Percentiles rank a stretch among this genome's conserved stretches.
phyloP scores from a whole-genome alignment of 2,797 vertebrate species.

The Dendrocincla fuliginosa region DNA sequence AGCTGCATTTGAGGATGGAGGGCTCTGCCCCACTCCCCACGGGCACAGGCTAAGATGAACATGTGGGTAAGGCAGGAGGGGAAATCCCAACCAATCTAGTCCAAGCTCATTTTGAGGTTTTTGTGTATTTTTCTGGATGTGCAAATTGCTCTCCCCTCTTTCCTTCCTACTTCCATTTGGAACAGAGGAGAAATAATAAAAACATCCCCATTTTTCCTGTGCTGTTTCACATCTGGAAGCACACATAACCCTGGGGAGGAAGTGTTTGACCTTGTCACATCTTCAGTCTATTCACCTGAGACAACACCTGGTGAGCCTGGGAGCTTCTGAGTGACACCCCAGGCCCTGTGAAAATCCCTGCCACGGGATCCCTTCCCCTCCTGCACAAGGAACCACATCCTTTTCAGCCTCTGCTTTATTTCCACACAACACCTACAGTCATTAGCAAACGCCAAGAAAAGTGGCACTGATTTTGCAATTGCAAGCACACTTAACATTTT shows the following conservation, averaged over 20 bases:
- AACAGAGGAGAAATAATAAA: neutral
- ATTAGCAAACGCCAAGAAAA: neutral
- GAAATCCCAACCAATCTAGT: neutral
- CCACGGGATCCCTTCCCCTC: neutral
- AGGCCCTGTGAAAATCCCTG: neutral
- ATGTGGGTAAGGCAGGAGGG: neutral
- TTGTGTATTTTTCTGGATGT: neutral
- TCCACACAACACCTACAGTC: neutral
- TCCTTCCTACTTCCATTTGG: neutral
- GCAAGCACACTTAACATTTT: constrained; percentile 38
- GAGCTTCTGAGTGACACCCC: neutral
- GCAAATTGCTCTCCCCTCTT: neutral
- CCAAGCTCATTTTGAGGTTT: neutral
- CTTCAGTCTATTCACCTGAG: neutral
- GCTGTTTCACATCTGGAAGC: neutral
- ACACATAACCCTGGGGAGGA: neutral
- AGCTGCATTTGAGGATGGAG: neutral
- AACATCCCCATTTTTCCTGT: neutral
- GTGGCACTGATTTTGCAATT: neutral
- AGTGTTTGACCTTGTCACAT: neutral
- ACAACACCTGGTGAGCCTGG: neutral
- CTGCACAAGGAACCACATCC: neutral
- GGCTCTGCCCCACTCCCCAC: neutral
- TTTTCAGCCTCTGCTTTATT: neutral
- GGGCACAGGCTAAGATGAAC: neutral